Evolutionary conservation across 2,888 invertebrate genomes (phyloP), one percentile per base, ranked within the genome.

Genomic region (Orthosia gothica): DNA sequence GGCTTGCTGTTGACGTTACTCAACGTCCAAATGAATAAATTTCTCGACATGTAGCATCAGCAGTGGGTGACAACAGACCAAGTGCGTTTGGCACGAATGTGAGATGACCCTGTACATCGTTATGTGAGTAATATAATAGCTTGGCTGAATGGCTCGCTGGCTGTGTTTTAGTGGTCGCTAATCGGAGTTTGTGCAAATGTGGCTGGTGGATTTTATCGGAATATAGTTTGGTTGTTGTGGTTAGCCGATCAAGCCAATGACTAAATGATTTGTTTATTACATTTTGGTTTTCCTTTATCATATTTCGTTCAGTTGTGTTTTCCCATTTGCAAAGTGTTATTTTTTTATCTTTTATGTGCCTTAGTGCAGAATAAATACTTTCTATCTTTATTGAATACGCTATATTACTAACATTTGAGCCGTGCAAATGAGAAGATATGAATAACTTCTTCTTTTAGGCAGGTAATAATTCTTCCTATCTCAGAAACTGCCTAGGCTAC

Each of bases 11-110:
- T 83, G 85, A 85, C 87, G 82, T 87, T 82, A 84, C 84, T 71
- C 69, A 78, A 78, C 87, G 89, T 87, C 83, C 86, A 84, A 90
- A 92, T 89, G 90, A 90, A 93, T 93, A 93, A 93, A 93, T 93
- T 92, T 92, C 89, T 74, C 85, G 83, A 89, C 85, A 88, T 87
- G 85, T 87, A 86, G 87, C 89, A 90, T 91, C 91, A 90, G 89
- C 90, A 85, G 85, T 84, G 83, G 87, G 82, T 89, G 91, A 93
- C 92, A 91, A 87, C 82, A 81, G 84, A 82, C 87, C 91, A 88
- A 87, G 86, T 93, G 92, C 86, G 90, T 91, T 91, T 92, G 92
- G 90, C 92, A 87, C 88, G 87, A 86, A 89, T 91, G 92, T 91
- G 91, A 90, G 91, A 92, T 91, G 90, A 88, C 88, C 88, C 84